Conservation (phyloP, 2,888 invertebrate genomes). For the Xylota sylvarum region DNA sequence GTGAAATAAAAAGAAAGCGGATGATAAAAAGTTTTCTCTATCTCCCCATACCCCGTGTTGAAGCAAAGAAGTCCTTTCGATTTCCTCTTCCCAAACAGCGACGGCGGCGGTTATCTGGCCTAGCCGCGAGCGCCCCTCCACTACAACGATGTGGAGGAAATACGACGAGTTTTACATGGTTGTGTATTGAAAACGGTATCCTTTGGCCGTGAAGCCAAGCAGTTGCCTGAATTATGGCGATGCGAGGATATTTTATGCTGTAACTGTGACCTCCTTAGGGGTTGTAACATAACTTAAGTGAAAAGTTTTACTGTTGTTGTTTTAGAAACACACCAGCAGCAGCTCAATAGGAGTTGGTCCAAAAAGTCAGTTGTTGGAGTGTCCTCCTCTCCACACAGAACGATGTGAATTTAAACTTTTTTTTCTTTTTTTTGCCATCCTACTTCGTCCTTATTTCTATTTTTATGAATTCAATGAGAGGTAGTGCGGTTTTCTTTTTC, state of each 20-base stretch:
- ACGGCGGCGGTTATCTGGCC: slow-evolving; percentile 72
- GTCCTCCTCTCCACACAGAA: neutral
- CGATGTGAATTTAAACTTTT: slow-evolving; percentile 52
- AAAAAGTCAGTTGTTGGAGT: slow-evolving; percentile 26
- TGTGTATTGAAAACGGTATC: slow-evolving; percentile 67
- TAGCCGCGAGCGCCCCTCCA: slow-evolving; percentile 49
- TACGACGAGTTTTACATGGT: slow-evolving; percentile 41
- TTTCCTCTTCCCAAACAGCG: slow-evolving; percentile 40
- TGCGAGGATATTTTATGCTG: slow-evolving; percentile 75
- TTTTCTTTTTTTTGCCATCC: neutral
- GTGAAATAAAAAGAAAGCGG: slow-evolving; percentile 66
- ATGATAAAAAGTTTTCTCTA: slow-evolving; percentile 74
- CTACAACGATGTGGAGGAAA: slow-evolving; percentile 30
- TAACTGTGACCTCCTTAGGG: slow-evolving; percentile 76
- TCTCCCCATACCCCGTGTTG: slow-evolving; percentile 1
- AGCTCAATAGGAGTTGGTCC: neutral
- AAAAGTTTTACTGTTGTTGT: slow-evolving; percentile 73
- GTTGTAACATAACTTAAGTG: slow-evolving; percentile 76
- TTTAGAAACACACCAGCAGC: slow-evolving; percentile 32
- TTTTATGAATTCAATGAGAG: slow-evolving; percentile 39
- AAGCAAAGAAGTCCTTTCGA: slow-evolving; percentile 58
- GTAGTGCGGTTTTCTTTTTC: slow-evolving; percentile 31
- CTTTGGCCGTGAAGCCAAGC: slow-evolving; percentile 73
- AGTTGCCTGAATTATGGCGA: slow-evolving; percentile 72
- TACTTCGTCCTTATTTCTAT: slow-evolving; percentile 33